Percentiles rank a stretch among this genome's conserved stretches.
Conservation (phyloP, 2,797 vertebrate species). For the Sebastes minor region DNA sequence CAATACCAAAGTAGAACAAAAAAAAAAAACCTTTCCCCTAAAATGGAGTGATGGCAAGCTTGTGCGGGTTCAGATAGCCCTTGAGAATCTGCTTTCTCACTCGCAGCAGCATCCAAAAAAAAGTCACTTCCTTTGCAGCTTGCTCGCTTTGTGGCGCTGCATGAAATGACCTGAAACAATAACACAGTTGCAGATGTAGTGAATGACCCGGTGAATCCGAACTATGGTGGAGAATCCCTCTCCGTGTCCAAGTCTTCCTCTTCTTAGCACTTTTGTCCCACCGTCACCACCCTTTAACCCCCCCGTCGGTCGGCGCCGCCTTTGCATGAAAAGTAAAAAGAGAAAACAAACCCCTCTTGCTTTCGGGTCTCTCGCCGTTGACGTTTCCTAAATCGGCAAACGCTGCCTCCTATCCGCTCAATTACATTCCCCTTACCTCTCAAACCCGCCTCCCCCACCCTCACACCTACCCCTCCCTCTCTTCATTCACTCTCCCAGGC, state of each 20-base stretch:
- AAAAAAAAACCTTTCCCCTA: background rate
- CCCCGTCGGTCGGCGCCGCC: conserved; percentile 25
- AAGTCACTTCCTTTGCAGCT: conserved; percentile 49
- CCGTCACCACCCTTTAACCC: conserved; percentile 12
- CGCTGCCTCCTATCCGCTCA: conserved; percentile 34
- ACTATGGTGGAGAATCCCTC: conserved; percentile 69
- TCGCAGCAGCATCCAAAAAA: conserved; percentile 54
- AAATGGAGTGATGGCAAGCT: background rate
- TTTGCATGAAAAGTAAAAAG: conserved; percentile 65
- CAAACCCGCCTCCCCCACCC: conserved; percentile 31
- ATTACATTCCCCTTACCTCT: conserved; percentile 62
- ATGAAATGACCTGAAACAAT: conserved; percentile 68
- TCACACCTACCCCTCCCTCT: conserved; percentile 41
- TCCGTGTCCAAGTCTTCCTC: conserved; percentile 68
- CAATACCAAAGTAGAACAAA: background rate
- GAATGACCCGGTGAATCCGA: conserved; percentile 80
- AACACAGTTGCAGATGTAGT: conserved; percentile 70
- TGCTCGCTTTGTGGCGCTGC: conserved; percentile 33
- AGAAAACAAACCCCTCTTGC: conserved; percentile 56
- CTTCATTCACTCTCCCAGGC: conserved; percentile 23
- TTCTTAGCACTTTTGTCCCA: conserved; percentile 50
- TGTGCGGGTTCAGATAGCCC: conserved; percentile 60
- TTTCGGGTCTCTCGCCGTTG: conserved; percentile 52
- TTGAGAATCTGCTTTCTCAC: conserved; percentile 65
- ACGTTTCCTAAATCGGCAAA: conserved; percentile 54